phyloP scores from a whole-genome alignment of 2,797 vertebrate species.

The Spinus olivaceus region DNA sequence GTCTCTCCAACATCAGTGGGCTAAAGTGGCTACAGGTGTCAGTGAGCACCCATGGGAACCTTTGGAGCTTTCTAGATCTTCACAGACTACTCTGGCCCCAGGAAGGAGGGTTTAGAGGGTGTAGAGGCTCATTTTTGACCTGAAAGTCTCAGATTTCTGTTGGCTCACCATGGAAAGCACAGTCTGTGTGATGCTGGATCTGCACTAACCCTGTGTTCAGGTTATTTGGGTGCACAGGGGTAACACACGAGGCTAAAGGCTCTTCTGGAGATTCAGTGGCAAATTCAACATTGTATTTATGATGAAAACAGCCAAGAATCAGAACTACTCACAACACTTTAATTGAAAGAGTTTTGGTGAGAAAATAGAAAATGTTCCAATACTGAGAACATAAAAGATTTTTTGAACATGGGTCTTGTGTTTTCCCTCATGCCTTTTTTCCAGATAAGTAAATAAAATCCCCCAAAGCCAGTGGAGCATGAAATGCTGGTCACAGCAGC shows the following conservation, averaged over 20 bases:
- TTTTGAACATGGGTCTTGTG: not conserved
- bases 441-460: not conserved
- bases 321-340: not conserved
- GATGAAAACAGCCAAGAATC: not conserved
- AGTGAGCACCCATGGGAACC: not conserved
- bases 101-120: not conserved
- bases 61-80: not conserved
- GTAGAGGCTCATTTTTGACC: not conserved
- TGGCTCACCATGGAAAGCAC: not conserved
- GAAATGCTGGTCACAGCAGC: not conserved
- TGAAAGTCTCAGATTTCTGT: not conserved
- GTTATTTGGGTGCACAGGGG: not conserved
- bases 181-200: not conserved
- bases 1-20: not conserved
- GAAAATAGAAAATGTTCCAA: not conserved
- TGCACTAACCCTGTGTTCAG: not conserved
- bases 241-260: not conserved
- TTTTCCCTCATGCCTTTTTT: not conserved
- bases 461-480: not conserved
- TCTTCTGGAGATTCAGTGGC: not conserved
- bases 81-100: not conserved
- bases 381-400: not conserved
- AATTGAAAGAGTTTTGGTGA: not conserved
- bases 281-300: not conserved
- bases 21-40: not conserved